Base-by-base conservation (phyloP, 2,888 invertebrate species). In the Acanthoscelides obtectus region DNA sequence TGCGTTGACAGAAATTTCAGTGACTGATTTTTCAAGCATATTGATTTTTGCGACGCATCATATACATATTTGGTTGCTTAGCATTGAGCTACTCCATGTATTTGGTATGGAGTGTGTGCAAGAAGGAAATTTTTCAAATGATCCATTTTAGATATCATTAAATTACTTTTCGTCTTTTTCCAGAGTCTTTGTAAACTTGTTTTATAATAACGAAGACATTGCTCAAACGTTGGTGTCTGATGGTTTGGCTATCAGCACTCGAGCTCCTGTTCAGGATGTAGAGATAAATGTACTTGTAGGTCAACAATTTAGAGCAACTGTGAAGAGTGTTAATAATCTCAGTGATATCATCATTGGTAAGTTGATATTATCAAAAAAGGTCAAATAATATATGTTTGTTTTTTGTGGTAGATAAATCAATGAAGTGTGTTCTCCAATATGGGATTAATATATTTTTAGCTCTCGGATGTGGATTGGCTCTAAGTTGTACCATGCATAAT, bases 401-500 rank as follows among this genome's bases (percentile, higher is more conserved):
- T 25, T 25, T 25, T 25, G 25, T 6, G 25, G 25, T 6, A 25
- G 25, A 25, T 6, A 25, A 25, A 25, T 25, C 6, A 25, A 25
- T 25, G 25, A 25, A 22, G 20, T 2, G 22, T 19, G 5, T 22
- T 22, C 12, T 19, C 6, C 19, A 27, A 69, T 6, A 25, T 22
- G n/a, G 25, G 20, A 27, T 68, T 22, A 27, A 68, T 27, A 27
- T 68, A 20, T 25, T 70, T 67, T 21, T 67, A 72, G 84, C 86
- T 25, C 80, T 88, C 63, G 83, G 86, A 72, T 84, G 84, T 20
- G 86, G 84, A 76, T 86, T 88, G 73, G 86, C 87, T 0, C 76
- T 89, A 71, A 84, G 84, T 70, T 89, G 89, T 75, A 81, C 83
- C 25, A 81, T 89, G 20, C 87, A 89, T 80, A 89, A 89, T 82